These are phyloP conservation scores for Diplodus puntazzo DNA, from an alignment of 2,797 vertebrate species.

Conservation along the genomic window DNA sequence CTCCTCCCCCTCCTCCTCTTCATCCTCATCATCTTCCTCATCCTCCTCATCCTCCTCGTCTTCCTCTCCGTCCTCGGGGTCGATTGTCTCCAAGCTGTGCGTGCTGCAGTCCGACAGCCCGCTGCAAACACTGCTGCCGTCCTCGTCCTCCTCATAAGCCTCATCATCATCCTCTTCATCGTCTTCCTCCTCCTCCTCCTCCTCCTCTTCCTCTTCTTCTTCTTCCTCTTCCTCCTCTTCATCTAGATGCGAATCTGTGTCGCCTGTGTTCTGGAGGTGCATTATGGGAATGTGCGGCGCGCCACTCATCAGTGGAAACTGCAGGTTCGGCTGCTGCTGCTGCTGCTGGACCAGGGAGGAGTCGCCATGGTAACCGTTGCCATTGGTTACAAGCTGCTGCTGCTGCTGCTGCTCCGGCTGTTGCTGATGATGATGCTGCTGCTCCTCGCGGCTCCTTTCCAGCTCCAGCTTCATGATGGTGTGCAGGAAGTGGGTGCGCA, in stretches of 20 bases:
- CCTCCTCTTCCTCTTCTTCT: slow-evolving; percentile 84
- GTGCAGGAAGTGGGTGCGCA: slow-evolving; percentile 97
- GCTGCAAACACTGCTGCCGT: slow-evolving; percentile 94
- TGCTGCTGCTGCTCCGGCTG: slow-evolving; percentile 83
- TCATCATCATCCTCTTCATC: slow-evolving; percentile 80
- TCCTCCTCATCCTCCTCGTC: slow-evolving; percentile 91
- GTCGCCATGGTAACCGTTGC: slow-evolving; percentile 92
- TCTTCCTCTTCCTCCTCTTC: slow-evolving; percentile 87
- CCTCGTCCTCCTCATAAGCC: slow-evolving; percentile 82
- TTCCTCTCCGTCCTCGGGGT: slow-evolving; percentile 91
- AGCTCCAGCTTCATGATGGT: slow-evolving; percentile 98
- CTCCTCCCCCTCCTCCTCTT: slow-evolving; percentile 90
- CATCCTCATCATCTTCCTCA: slow-evolving; percentile 89
- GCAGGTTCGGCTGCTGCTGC: slow-evolving; percentile 78
- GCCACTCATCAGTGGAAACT: slow-evolving; percentile 88
- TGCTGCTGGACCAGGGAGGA: slow-evolving; percentile 85
- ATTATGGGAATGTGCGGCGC: slow-evolving; percentile 88
- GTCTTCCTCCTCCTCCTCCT: slow-evolving; percentile 79
- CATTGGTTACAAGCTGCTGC: slow-evolving; percentile 88
- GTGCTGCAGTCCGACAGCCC: slow-evolving; percentile 95
- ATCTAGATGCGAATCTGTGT: slow-evolving; percentile 54
- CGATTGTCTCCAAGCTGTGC: slow-evolving; percentile 92
- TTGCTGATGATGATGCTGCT: slow-evolving; percentile 85
- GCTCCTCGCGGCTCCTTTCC: slow-evolving; percentile 93
- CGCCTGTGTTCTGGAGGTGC: slow-evolving; percentile 80